Evolutionary conservation across 2,113 vertebrate genomes (phyloP).

Genomic region (Ceuthmochares aereus): DNA sequence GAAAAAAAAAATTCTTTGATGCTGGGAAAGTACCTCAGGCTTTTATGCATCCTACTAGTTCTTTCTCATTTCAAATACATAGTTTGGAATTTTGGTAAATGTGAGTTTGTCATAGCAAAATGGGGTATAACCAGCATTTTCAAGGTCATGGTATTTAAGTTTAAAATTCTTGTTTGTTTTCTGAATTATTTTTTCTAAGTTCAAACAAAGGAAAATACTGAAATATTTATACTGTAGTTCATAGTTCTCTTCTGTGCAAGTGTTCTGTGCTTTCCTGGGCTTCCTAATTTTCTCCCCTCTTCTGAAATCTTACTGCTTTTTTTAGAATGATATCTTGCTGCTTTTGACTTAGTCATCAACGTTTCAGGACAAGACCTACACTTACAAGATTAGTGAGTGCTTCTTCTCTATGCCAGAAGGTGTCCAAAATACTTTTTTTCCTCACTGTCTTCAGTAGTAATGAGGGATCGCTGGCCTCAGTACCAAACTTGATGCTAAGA

Average conservation of each 20-base stretch:
- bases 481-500: neutral
- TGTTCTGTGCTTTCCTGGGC: neutral
- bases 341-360: neutral
- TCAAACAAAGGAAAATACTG: neutral
- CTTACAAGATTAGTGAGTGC: neutral
- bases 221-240: neutral
- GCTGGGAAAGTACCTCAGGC: neutral
- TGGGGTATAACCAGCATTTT: neutral
- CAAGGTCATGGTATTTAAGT: neutral
- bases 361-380: neutral
- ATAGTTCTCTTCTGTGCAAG: neutral
- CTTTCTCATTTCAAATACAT: neutral
- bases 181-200: neutral
- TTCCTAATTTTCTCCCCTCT: neutral
- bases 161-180: neutral
- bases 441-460: neutral
- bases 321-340: neutral
- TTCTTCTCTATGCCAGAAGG: neutral
- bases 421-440: neutral
- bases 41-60: neutral
- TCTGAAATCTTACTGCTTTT: neutral
- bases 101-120: neutral
- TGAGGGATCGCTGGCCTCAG: neutral
- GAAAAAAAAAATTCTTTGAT: neutral
- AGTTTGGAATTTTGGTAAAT: neutral